These are phyloP conservation scores for Chondrilla cf. caribensis DNA, from an alignment of 37 sponge, comb jelly and placozoan species.

Conservation along the genomic window DNA sequence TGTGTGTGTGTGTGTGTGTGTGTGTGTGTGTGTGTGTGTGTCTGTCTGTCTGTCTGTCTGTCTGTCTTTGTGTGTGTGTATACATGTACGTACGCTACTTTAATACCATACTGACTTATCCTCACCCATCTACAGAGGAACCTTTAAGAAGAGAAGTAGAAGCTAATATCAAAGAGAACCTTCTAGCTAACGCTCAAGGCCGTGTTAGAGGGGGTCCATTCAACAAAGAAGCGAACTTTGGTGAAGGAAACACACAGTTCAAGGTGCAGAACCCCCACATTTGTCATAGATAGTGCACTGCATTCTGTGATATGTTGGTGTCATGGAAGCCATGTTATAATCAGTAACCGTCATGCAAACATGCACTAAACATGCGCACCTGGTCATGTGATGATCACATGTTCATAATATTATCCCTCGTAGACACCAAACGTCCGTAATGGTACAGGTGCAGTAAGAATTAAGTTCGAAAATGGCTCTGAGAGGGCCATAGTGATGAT, in stretches of 20 bases:
- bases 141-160: neutral
- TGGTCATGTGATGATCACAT: too few relatives aligned
- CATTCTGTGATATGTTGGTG: too few relatives aligned
- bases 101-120: neutral
- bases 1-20: conserved; percentile 27
- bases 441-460: conserved; percentile 11
- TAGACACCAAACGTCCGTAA: too few relatives aligned
- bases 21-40: conserved; percentile 15
- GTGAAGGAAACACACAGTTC: too few relatives aligned
- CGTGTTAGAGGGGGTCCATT: neutral
- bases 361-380: too few relatives aligned
- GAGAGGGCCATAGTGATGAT: conserved; percentile 63
- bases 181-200: neutral
- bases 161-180: neutral
- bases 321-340: too few relatives aligned
- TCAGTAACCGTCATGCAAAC: too few relatives aligned
- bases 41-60: neutral
- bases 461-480: conserved; percentile 67
- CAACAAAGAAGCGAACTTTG: too few relatives aligned
- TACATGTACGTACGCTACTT: neutral
- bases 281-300: too few relatives aligned
- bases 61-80: neutral
- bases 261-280: too few relatives aligned
- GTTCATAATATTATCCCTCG: too few relatives aligned
- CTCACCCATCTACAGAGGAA: neutral